Evolutionary conservation across 1,140 invertebrate genomes (phyloP), one percentile per base, ranked within the genome.

Genomic region (Bathynomus jamesi): DNA sequence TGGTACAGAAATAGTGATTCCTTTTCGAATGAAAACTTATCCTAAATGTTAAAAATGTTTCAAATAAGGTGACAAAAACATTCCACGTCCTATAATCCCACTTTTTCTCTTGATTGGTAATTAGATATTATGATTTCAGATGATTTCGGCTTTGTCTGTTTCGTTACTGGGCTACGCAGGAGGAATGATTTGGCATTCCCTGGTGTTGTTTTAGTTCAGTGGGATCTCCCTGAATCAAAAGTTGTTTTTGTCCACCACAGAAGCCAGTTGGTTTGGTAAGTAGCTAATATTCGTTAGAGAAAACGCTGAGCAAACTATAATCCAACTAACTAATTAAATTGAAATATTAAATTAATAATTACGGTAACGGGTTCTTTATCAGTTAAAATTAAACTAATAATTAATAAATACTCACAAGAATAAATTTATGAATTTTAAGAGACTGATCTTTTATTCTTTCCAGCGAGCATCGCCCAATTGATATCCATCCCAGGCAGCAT

Each of bases 381-480:
- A 40, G 32, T 40, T 17, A 7, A 40, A 40, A 40, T 7, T 8
- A 40, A 40, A 40, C 32, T 8, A 40, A 40, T 8, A 40, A 40
- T 40, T 17, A 40, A 17, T 17, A 40, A 7, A 40, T 17, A 40
- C 7, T 8, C 7, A 40, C 17, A 40, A 40, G 32, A 7, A 17
- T 8, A 7, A 40, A 17, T 8, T 7, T 8, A 40, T 40, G 32
- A 40, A 40, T 8, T 7, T 40, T 40, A 40, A 40, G 32, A 40
- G 32, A 8, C 7, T 7, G 17, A 40, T 40, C 17, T 40, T 8
- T 8, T 40, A 17, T 40, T 8, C 32, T 40, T 7, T 40, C 7
- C 63, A 74, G 72, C 21, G 24, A 70, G 68, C 21, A 64, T 74
- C 21, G 63, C 62, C 21, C 65, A 74, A n/a, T 64, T 70, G 28